Base-by-base conservation (phyloP, 1,140 invertebrate species). In the Drosophila bocqueti region DNA sequence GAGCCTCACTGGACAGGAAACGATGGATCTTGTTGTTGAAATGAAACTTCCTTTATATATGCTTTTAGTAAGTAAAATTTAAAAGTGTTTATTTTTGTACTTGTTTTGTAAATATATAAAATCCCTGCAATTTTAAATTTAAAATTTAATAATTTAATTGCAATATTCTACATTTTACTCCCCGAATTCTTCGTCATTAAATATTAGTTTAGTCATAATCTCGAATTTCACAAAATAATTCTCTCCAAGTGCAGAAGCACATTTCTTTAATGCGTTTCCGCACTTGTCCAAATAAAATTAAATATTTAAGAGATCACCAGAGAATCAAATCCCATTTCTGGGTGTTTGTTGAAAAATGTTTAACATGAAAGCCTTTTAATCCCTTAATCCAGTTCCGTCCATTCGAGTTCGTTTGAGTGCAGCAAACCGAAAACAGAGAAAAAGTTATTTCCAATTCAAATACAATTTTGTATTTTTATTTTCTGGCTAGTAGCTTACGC, bases 381-480 rank as follows among this genome's bases (percentile, higher is more conserved):
- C 72, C 68, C n/a, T 65, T 45, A 76, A 65, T 42, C 34, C 50
- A 52, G 43, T 74, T 74, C 40, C 59, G 55, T 46, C 29, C 40
- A 34, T 54, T 72, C 34, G 15, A 40, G 42, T 61, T 24, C 8
- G 36, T 69, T 69, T 64, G 38, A 50, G 29, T 55, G 34, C 36
- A 55, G 29, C 18, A 52, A 67, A 55, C 49, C 36, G 31, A 47
- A 24, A 24, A 36, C 6, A 65, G 31, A 21, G 57, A 36, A 66
- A 34, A 36, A 21, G 8, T 40, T 21, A 50, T 66, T 68, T 63
- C 34, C 61, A 43, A 50, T 68, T 57, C 52, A 65, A 65, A 68
- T 68, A 38, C 7, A 46, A 34, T 18, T 52, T 15, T 45, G 15
- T 31, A 16, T 24, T 40, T 57, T 40, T 34, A 40, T 36, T 68